These are phyloP conservation scores for Desoria tigrina DNA, from an alignment of 2,888 invertebrate species.

Conservation along the genomic window DNA sequence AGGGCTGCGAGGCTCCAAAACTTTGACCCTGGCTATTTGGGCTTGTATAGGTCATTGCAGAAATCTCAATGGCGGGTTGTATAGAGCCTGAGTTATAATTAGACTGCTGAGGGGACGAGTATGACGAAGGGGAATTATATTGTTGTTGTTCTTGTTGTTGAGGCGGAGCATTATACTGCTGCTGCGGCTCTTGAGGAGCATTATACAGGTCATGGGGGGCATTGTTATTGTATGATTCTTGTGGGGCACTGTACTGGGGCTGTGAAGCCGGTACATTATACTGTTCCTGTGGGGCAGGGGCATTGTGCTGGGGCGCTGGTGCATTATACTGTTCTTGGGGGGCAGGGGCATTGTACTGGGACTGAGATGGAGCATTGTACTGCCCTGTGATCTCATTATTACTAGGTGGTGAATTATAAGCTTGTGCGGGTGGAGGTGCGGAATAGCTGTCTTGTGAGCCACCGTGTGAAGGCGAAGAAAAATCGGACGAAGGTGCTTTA, in stretches of 20 bases:
- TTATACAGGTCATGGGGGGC: constrained; percentile 25
- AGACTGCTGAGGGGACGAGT: constrained; percentile 28
- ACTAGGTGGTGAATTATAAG: not conserved
- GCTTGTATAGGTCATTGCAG: constrained; percentile 36
- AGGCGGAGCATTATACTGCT: constrained; percentile 16
- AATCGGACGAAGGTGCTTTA: constrained; percentile 31
- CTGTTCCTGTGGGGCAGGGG: constrained; percentile 19
- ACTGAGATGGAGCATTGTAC: constrained; percentile 15
- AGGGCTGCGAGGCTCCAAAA: constrained; percentile 9
- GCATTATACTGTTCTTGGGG: constrained; percentile 15
- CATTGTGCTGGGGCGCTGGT: constrained; percentile 10
- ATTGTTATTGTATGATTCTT: not conserved
- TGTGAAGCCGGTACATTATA: not conserved
- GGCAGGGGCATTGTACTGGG: constrained; percentile 21
- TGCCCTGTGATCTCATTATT: too few species aligned
- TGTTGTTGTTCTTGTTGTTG: constrained; percentile 25
- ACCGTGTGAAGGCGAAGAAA: constrained; percentile 34
- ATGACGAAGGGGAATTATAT: constrained; percentile 31
- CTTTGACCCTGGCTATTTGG: constrained; percentile 7
- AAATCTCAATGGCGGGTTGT: constrained; percentile 47
- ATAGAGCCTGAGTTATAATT: constrained; percentile 32
- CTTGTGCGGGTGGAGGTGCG: constrained; percentile 31
- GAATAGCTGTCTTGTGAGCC: constrained; percentile 46
- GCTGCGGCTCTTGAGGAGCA: constrained; percentile 14
- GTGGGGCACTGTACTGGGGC: constrained; percentile 15